Evolutionary conservation across 1,140 invertebrate genomes (phyloP).

Genomic region (Arion vulgaris): DNA sequence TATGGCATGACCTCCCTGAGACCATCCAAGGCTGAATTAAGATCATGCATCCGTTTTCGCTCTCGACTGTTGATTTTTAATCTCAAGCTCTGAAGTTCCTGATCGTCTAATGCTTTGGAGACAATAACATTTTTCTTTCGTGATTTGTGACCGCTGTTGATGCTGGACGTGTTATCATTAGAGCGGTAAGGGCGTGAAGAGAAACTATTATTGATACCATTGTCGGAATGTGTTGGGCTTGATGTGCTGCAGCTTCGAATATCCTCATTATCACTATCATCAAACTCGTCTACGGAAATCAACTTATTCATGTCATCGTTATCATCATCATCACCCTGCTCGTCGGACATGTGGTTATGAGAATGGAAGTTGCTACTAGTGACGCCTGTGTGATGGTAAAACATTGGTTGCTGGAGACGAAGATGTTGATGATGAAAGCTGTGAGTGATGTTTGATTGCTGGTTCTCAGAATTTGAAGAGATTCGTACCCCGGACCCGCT

Average conservation of each 20-base stretch:
- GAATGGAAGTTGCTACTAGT: neutral
- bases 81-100: slow-evolving; percentile 65
- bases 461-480: neutral
- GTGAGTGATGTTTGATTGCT: neutral
- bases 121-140: slow-evolving; percentile 38
- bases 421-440: too few species aligned
- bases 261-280: slow-evolving; percentile 38
- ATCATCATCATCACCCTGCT: too few species aligned
- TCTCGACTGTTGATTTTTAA: slow-evolving; percentile 72
- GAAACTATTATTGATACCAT: slow-evolving; percentile 3
- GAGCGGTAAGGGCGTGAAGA: neutral
- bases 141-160: slow-evolving; percentile 29
- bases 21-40: slow-evolving; percentile 72
- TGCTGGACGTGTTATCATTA: neutral
- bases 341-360: too few species aligned
- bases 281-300: slow-evolving; percentile 42
- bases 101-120: slow-evolving; percentile 55
- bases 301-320: slow-evolving; percentile 27
- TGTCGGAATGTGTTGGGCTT: slow-evolving; percentile 6
- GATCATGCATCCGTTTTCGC: slow-evolving; percentile 72
- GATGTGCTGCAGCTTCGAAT: neutral
- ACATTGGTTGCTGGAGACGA: too few species aligned
- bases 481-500: neutral
- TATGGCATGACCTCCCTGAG: slow-evolving; percentile 73
- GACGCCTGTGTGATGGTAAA: too few species aligned